Evolutionary conservation across 92 coral and sea anemone genomes (phyloP).

Genomic region (Actinostola sp.): DNA sequence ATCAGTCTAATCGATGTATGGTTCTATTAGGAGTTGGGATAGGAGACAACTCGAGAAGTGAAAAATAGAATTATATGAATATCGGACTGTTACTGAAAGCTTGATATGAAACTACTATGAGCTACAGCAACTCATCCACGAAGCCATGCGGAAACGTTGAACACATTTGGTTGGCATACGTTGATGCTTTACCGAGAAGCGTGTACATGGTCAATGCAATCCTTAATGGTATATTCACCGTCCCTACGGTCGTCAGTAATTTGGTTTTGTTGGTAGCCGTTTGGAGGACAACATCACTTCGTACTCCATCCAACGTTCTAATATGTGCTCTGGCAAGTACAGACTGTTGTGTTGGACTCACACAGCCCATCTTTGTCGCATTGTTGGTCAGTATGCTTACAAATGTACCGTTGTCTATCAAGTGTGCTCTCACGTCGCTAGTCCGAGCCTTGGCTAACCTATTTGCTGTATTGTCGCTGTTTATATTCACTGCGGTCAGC

Average conservation of each 20-base stretch:
- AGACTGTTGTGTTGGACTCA: conserved; percentile 14
- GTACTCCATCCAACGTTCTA: conserved; percentile 19
- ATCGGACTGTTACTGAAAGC: too few species aligned
- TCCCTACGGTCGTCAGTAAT: conserved; percentile 14
- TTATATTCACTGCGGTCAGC: conserved; percentile 30
- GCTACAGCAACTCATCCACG: too few species aligned
- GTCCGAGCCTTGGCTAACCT: neutral
- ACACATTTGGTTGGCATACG: too few species aligned
- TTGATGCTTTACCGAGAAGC: neutral
- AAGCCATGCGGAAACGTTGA: too few species aligned
- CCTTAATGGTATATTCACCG: neutral
- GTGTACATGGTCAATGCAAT: conserved; percentile 13
- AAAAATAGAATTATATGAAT: too few species aligned
- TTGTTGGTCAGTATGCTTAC: conserved; percentile 1
- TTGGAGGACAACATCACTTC: conserved; percentile 2
- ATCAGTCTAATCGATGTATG: too few species aligned
- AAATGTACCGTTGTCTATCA: neutral
- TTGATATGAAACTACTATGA: too few species aligned
- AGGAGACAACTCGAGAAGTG: too few species aligned
- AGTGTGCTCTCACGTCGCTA: conserved; percentile 4
- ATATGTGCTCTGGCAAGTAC: conserved; percentile 22
- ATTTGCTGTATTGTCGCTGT: conserved; percentile 14
- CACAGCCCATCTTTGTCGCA: neutral
- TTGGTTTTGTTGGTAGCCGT: conserved; percentile 7
- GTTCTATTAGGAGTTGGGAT: too few species aligned